These are phyloP conservation scores for Sesia bembeciformis DNA, from an alignment of 2,888 invertebrate genomes.

Conservation along the genomic window DNA sequence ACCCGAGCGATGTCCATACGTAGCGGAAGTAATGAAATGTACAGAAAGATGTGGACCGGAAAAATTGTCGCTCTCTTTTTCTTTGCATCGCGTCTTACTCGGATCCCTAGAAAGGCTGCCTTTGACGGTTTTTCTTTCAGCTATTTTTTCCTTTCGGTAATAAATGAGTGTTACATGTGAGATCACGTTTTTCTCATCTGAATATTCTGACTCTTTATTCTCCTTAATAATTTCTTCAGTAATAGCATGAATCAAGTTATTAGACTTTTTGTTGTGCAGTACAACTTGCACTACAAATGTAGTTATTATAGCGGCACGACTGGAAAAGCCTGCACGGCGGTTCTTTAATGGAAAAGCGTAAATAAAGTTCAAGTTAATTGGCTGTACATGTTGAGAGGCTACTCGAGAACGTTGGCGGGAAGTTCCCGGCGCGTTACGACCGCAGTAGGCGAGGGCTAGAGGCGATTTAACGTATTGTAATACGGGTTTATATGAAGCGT, in stretches of 20 bases:
- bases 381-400: constrained; percentile 37
- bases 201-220: neutral
- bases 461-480: constrained; percentile 59
- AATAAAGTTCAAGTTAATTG: constrained; percentile 54
- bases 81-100: constrained; percentile 55
- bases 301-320: constrained; percentile 3
- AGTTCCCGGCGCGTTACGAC: constrained; percentile 30
- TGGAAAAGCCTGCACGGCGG: constrained; percentile 18
- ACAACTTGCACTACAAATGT: neutral
- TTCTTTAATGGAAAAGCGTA: constrained; percentile 43
- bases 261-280: neutral
- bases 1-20: constrained; percentile 49
- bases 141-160: constrained; percentile 19
- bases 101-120: constrained; percentile 35
- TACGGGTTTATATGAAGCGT: constrained; percentile 38
- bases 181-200: constrained; percentile 18
- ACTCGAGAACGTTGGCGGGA: constrained; percentile 33
- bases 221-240: neutral
- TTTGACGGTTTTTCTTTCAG: constrained; percentile 46
- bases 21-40: constrained; percentile 73
- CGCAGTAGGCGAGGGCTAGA: constrained; percentile 43
- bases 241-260: neutral
- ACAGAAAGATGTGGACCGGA: constrained; percentile 71
- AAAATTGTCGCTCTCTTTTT: constrained; percentile 68
- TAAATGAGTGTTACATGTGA: constrained; percentile 39